phyloP scores from a whole-genome alignment of 2,113 vertebrate genomes.

The Rhinolophus ferrumequinum region DNA sequence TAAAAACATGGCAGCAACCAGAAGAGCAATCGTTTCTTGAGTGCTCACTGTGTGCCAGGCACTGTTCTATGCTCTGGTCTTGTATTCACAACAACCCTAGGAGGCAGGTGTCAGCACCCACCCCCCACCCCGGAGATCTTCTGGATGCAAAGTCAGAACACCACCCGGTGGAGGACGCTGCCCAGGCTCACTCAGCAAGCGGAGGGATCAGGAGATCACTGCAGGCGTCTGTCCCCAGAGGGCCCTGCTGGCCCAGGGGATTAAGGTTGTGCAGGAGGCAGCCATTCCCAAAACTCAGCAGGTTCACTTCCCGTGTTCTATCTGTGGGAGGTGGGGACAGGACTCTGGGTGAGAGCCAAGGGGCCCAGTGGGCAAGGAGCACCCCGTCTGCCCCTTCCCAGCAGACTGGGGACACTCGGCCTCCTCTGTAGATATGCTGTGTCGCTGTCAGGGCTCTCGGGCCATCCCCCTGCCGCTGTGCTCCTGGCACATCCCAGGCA shows the following conservation, averaged over 20 bases:
- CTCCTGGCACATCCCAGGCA: not conserved
- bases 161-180: not conserved
- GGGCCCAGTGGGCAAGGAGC: not conserved
- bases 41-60: not conserved
- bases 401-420: too few species aligned
- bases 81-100: not conserved
- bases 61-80: not conserved
- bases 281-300: not conserved
- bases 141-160: not conserved
- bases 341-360: not conserved
- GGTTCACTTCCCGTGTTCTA: not conserved
- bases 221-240: not conserved
- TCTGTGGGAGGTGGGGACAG: not conserved
- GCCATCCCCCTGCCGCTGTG: not conserved
- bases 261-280: not conserved
- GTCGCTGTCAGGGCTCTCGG: not conserved
- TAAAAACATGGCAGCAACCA: not conserved
- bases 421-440: not conserved
- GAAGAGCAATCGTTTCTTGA: not conserved
- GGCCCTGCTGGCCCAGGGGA: not conserved
- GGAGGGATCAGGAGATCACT: not conserved
- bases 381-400: not conserved
- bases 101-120: not conserved
- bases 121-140: too few species aligned
- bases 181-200: not conserved